Conservation (phyloP, 2,797 vertebrate genomes). For the Kryptopterus vitreolus region DNA sequence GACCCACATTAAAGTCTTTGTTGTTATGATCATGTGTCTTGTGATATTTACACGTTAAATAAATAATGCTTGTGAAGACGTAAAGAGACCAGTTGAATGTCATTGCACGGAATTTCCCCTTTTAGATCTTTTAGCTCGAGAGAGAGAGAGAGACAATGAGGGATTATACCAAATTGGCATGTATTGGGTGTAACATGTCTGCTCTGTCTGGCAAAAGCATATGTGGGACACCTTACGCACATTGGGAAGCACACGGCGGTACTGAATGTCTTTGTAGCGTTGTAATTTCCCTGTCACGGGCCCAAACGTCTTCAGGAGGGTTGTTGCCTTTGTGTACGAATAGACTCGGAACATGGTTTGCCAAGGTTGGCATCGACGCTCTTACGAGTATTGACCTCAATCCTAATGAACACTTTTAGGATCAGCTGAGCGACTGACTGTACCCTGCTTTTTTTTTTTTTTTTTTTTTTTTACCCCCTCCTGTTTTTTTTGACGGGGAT, state of each 20-base stretch:
- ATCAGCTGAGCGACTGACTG: too few species aligned
- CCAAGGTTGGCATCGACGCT: background rate
- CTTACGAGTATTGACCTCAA: background rate
- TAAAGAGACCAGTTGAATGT: slow-evolving; percentile 22
- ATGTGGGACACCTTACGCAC: background rate
- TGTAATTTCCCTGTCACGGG: background rate
- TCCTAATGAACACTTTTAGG: background rate
- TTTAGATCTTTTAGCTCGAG: background rate
- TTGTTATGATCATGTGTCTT: slow-evolving; percentile 35
- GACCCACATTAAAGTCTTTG: slow-evolving; percentile 29
- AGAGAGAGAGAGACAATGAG: too few species aligned
- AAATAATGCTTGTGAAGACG: slow-evolving; percentile 8
- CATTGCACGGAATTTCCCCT: background rate
- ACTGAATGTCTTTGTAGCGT: background rate
- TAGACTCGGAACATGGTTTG: background rate
- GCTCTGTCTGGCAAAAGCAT: background rate
- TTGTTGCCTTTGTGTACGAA: background rate
- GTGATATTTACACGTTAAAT: slow-evolving; percentile 39
- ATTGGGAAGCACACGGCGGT: background rate
- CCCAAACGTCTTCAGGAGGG: background rate
- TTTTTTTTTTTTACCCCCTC: background rate
- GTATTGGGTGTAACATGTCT: background rate
- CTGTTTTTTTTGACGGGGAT: background rate
- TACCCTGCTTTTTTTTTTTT: background rate
- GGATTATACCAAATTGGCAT: background rate